phyloP scores from a whole-genome alignment of 2,113 vertebrate genomes.

The Hiodon tergisus region DNA sequence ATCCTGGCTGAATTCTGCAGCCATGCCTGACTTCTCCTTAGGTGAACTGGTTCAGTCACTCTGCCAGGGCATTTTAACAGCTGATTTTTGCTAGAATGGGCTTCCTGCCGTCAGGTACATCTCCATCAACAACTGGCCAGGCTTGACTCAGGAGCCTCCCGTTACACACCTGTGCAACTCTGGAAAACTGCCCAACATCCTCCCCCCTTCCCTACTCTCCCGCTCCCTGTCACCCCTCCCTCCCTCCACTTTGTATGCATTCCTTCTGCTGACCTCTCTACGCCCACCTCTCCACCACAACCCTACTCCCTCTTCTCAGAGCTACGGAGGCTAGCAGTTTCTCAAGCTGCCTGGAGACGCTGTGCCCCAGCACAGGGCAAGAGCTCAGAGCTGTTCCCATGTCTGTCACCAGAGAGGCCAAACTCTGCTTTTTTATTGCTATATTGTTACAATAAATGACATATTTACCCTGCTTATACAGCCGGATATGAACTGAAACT shows the following conservation, averaged over 20 bases:
- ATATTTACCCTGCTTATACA: too few relatives aligned
- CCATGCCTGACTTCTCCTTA: not conserved
- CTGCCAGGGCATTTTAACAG: not conserved
- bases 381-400: not conserved
- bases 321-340: too few relatives aligned
- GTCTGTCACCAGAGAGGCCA: not conserved
- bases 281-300: slow-evolving; percentile 34
- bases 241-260: slow-evolving; percentile 52
- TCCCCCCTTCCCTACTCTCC: slow-evolving; percentile 43
- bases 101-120: slow-evolving; percentile 1
- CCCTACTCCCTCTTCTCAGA: not conserved
- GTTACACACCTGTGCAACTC: not conserved
- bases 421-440: not conserved
- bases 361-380: slow-evolving; percentile 34
- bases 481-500: too few relatives aligned
- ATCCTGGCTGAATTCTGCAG: not conserved
- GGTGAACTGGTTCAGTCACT: not conserved
- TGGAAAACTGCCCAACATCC: not conserved
- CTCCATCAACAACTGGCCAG: too few relatives aligned
- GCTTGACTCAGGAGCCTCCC: not conserved
- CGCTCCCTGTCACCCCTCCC: slow-evolving; percentile 25
- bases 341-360: too few relatives aligned
- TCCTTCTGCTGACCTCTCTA: slow-evolving; percentile 56
- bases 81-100: not conserved
- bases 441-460: too few relatives aligned